Base-by-base conservation (phyloP, 2,113 vertebrate genomes). In the Sinocyclocheilus rhinocerous region DNA sequence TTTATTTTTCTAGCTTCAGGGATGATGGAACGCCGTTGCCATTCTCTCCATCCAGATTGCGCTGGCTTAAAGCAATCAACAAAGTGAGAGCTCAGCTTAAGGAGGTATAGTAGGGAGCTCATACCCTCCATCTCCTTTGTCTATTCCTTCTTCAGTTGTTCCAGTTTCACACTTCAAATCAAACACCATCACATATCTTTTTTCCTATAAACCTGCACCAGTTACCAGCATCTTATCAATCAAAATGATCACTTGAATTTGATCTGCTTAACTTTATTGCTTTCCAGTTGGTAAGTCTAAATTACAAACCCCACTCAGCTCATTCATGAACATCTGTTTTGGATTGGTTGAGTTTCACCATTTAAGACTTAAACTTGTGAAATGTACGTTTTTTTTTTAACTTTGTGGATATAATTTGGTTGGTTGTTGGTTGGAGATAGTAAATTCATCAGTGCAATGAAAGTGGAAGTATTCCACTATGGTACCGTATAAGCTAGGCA, bases 41-140 rank as follows among this genome's bases (percentile, higher is more conserved):
- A 0, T 97, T 98, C 92, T 94, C 96, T 26, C 94, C 95, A 45
- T 96, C 97, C 26, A 96, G 96, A 94, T 92, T 96, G 6, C 95
- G 89, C 4, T 99, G 98, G 98, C 94, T 99, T 87, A 96, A 96
- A 94, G 97, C 96, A 85, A 97, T 99, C 89, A 98, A 93, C 93
- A 98, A 97, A 96, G 97, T 99, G 87, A 94, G 97, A 88, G 92
- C 97, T 88, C 96, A 93, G 84, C 95, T 99, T 48, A 96, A 96
- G 24, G 96, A 99, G 98, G 98, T 99, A 90, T 36, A 85, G 24
- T 87, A 96, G 90, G 96, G 86, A 88, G 1, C 70, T 18, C 87
- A 86, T 77, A 12, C 48, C 26, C 52, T 50, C 73, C 3, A 33
- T 83, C 29, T 69, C 52, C 33, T 80, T 16, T 59, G 15, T 81